Evolutionary conservation across 2,797 vertebrate genomes (phyloP).

Genomic region (Sciurus vulgaris): DNA sequence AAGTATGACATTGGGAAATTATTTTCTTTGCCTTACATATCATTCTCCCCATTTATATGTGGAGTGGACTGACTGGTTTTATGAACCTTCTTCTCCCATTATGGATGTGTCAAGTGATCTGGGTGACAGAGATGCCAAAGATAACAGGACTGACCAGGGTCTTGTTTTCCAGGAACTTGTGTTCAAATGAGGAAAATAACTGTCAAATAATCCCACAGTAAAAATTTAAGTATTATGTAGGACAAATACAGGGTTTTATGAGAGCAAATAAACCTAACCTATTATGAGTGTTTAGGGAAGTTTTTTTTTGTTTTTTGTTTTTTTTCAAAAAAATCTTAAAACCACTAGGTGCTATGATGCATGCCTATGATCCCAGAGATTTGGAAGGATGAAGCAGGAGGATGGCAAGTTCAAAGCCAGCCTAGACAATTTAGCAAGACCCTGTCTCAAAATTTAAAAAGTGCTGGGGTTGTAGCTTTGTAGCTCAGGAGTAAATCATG

Average conservation of each 20-base stretch:
- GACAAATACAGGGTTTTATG: neutral
- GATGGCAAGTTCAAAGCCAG: too few species aligned
- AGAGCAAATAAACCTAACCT: conserved; percentile 8
- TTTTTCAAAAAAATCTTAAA: too few species aligned
- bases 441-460: too few species aligned
- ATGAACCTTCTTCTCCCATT: neutral
- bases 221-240: neutral
- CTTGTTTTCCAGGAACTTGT: neutral
- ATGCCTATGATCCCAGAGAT: too few species aligned
- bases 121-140: neutral
- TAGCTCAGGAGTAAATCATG: too few species aligned
- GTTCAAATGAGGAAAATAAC: conserved; percentile 1
- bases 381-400: too few species aligned
- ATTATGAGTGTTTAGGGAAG: conserved; percentile 18
- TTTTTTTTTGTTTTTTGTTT: too few species aligned
- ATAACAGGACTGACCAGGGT: neutral
- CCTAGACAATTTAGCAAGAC: too few species aligned
- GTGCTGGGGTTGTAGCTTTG: too few species aligned
- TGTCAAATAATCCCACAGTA: conserved; percentile 23
- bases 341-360: too few species aligned
- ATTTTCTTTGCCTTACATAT: conserved; percentile 24
- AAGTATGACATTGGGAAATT: neutral
- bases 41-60: neutral
- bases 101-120: neutral
- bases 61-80: neutral